These are phyloP conservation scores for Sciurus niger DNA, from an alignment of 2,113 vertebrate genomes.

Conservation along the genomic window DNA sequence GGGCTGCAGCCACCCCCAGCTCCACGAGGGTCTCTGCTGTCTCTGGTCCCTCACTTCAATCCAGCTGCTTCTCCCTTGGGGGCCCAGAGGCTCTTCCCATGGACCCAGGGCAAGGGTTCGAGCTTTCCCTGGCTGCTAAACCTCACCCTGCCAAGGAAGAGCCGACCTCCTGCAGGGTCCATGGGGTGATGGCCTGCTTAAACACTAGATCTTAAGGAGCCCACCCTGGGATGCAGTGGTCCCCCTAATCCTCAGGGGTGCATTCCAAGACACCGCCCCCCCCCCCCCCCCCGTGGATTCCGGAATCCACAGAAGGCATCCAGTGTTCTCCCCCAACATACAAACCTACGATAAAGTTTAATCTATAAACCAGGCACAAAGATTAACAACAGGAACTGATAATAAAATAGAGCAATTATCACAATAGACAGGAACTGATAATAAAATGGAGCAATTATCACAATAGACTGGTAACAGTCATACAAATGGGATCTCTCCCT, in stretches of 20 bases:
- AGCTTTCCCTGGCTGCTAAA: neutral
- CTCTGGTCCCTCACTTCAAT: neutral
- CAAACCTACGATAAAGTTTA: no score
- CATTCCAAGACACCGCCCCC: neutral
- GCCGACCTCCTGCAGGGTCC: no score
- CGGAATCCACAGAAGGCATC: no score
- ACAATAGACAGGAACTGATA: no score
- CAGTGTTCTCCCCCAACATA: no score
- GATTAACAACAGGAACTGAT: no score
- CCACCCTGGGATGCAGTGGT: neutral
- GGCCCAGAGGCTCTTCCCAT: neutral
- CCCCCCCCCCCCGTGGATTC: no score
- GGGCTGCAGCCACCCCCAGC: rapidly evolving
- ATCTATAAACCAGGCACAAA: no score
- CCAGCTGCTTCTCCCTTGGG: neutral
- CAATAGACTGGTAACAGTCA: no score
- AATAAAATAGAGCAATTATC: no score
- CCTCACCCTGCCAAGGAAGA: neutral
- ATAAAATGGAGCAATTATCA: no score
- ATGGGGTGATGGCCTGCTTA: neutral
- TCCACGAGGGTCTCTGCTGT: neutral
- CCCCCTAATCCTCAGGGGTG: neutral
- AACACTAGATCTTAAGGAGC: no score
- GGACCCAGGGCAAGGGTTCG: neutral
- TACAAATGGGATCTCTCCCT: neutral